A percentile compares a stretch with the other conserved stretches of the same genome.
These are phyloP conservation scores for Aphelocoma coerulescens DNA, from an alignment of 2,113 vertebrate species.

Conservation along the genomic window DNA sequence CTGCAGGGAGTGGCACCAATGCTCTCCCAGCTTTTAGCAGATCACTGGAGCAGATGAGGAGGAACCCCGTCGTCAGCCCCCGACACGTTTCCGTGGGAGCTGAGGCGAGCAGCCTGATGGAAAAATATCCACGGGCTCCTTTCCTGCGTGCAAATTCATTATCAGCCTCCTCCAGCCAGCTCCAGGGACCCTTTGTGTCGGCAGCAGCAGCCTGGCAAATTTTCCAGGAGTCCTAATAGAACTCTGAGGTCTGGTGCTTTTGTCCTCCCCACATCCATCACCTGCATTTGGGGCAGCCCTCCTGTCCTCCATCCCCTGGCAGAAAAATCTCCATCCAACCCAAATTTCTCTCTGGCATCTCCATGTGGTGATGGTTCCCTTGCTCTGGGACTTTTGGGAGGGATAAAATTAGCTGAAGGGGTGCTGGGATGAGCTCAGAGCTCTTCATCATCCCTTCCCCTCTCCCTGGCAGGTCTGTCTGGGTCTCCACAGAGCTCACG, in stretches of 20 bases:
- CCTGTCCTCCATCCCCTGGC: not conserved
- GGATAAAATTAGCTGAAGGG: not conserved
- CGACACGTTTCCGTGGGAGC: not conserved
- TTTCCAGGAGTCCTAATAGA: not conserved
- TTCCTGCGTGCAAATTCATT: not conserved
- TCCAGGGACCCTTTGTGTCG: not conserved
- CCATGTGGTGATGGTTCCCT: not conserved
- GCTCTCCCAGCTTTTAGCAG: not conserved
- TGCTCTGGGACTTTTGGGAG: not conserved
- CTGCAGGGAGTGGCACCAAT: not conserved
- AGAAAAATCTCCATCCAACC: not conserved
- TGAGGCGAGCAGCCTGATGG: not conserved
- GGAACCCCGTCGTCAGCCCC: not conserved
- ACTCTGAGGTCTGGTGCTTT: not conserved
- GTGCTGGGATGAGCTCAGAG: not conserved
- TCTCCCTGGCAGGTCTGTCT: not conserved
- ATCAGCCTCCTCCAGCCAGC: conserved; percentile 12
- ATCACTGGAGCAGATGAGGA: not conserved
- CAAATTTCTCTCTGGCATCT: not conserved
- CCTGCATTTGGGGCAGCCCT: accelerated
- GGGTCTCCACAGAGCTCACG: not conserved
- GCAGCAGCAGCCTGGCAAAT: not conserved
- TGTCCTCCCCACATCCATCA: not conserved
- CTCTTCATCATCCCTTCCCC: accelerated
- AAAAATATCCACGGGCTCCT: conserved; percentile 31